A percentile compares a stretch with the other conserved stretches of the same genome.
Evolutionary conservation across 2,113 vertebrate species (phyloP).

Genomic region (Falcunculus frontatus): DNA sequence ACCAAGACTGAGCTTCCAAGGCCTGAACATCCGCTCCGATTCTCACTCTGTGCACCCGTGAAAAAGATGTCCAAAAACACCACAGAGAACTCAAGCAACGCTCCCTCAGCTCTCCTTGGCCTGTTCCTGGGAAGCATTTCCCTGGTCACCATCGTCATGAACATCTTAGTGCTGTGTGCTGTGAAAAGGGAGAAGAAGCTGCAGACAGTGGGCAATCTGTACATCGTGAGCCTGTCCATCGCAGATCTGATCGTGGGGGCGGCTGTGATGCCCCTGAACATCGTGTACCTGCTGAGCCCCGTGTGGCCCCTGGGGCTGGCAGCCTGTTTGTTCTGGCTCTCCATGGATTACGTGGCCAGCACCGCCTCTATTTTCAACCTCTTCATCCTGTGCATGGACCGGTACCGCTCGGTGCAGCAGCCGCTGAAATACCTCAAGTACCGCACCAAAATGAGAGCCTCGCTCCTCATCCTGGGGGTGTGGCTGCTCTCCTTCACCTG

Average conservation of each 20-base stretch:
- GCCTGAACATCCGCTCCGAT: not conserved
- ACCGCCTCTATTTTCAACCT: conserved; percentile 95
- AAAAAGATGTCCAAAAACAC: conserved; percentile 62
- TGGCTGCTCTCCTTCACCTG: conserved; percentile 90
- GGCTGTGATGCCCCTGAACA: conserved; percentile 90
- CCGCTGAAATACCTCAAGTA: conserved; percentile 87
- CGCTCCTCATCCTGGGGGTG: conserved; percentile 77
- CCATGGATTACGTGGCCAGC: conserved; percentile 97
- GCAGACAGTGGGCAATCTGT: conserved; percentile 92
- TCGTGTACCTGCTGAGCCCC: conserved; percentile 80
- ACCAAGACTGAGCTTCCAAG: not conserved
- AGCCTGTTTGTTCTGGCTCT: conserved; percentile 92
- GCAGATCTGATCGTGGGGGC: conserved; percentile 90
- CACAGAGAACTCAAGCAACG: conserved; percentile 13
- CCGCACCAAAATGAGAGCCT: conserved; percentile 85
- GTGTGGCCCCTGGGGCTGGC: conserved; percentile 79
- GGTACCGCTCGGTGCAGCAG: conserved; percentile 89
- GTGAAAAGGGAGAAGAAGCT: conserved; percentile 87
- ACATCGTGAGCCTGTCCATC: conserved; percentile 90
- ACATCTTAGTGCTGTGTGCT: conserved; percentile 87
- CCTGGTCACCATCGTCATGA: conserved; percentile 86
- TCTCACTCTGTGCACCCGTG: not conserved
- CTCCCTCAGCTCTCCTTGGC: conserved; percentile 73
- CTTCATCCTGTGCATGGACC: conserved; percentile 89
- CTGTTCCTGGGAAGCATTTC: conserved; percentile 82